Evolutionary conservation across 92 coral and sea anemone genomes (phyloP), one percentile per base, ranked within the genome.

Genomic region (Zoanthus gigantus): DNA sequence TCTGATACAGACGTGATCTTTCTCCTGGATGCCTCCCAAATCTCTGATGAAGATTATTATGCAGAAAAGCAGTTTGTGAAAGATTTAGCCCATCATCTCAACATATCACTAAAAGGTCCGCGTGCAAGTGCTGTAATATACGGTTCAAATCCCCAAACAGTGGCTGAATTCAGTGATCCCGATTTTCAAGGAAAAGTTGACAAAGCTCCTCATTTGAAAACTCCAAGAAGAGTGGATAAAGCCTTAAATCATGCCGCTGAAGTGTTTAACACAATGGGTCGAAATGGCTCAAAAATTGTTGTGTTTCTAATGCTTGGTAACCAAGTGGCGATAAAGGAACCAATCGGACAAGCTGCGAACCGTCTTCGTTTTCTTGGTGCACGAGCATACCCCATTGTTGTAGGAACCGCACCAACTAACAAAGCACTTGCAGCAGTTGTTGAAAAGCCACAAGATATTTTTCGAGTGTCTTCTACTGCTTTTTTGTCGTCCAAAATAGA

Each of bases 331-430:
- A 73, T 72, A 44, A 76, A 82, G 16, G 84, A 90, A 78, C 92
- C 89, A 5, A 54, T 71, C 7, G 32, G 65, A 34, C 76, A 78
- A 71, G 92, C 92, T 78, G 89, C 85, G n/a, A 78, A 77, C 46
- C 89, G 89, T 13, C 89, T 78, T 48, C 82, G 67, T 47, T 50
- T 58, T 56, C 77, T 77, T 46, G 92, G 89, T 6, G 78, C 88
- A 66, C 82, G 73, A 54, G 89, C 79, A 30, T 85, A 90, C 78
- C 76, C 88, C 23, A 76, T 90, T 30, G 89, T 71, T 23, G 61
- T 78, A 28, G 92, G 92, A 30, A 17, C 37, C 44, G 56, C 6
- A 37, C 63, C 89, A 10, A 83, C 76, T 7, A 66, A 87, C 44
- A 28, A 28, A 42, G 28, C 11, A 17, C 74, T 90, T 61, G 74